A percentile compares a stretch with the other conserved stretches of the same genome.
phyloP scores from a whole-genome alignment of 2,113 vertebrate genomes.

The Crotalus helleri region DNA sequence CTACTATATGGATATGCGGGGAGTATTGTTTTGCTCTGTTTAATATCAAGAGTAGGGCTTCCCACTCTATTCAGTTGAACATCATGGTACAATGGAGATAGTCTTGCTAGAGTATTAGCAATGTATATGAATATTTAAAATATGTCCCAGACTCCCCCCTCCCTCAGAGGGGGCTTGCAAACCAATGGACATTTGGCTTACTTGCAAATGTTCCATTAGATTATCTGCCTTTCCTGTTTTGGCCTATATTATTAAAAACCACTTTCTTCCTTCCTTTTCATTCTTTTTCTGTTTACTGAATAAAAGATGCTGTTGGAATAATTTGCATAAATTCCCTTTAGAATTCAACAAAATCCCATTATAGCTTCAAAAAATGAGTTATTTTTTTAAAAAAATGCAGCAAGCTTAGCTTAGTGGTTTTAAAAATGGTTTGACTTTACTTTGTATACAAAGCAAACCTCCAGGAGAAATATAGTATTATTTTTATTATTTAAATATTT shows the following conservation, averaged over 20 bases:
- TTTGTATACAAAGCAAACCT: not conserved
- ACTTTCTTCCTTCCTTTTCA: not conserved
- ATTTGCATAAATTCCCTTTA: constrained; percentile 33
- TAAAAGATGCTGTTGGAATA: constrained; percentile 16
- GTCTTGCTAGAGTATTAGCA: not conserved
- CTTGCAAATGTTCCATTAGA: not conserved
- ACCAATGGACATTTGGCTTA: not conserved
- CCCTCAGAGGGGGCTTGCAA: not conserved
- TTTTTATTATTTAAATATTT: constrained; percentile 23
- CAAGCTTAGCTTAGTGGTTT: constrained; percentile 5
- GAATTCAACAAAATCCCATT: constrained; percentile 8
- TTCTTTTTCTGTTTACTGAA: constrained; percentile 27
- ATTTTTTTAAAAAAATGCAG: constrained; percentile 11
- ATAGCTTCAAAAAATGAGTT: not conserved
- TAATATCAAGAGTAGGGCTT: not conserved
- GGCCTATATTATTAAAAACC: constrained; percentile 18
- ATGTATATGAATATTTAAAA: not conserved
- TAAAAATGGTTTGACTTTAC: constrained; percentile 11
- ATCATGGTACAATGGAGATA: not conserved
- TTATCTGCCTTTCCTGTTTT: not conserved
- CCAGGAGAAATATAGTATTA: constrained; percentile 40
- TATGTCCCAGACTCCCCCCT: not conserved
- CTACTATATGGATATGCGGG: not conserved
- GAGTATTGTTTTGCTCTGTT: not conserved
- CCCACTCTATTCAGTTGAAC: not conserved